A percentile compares a stretch with the other conserved stretches of the same genome.
Evolutionary conservation across 2,113 vertebrate genomes (phyloP).

Genomic region (Galbula dea): DNA sequence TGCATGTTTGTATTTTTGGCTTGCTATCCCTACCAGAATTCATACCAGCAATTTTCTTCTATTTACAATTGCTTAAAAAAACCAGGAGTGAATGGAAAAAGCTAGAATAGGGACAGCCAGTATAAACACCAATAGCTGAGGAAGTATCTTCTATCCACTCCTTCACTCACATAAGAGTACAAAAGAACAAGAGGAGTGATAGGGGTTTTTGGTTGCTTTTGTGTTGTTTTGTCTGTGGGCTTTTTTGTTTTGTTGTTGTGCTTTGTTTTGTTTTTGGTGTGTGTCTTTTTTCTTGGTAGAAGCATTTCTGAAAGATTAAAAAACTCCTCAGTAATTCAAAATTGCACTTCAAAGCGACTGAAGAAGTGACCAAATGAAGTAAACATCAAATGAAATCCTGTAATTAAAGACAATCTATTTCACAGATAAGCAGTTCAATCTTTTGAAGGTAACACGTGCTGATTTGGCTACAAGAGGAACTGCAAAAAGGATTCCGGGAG

Average conservation of each 20-base stretch:
- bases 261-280: neutral
- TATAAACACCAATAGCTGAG: neutral
- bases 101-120: neutral
- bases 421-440: neutral
- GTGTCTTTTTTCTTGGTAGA: neutral
- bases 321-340: neutral
- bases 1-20: fast-evolving
- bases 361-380: neutral
- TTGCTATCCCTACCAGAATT: neutral
- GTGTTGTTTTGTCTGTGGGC: neutral
- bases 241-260: neutral
- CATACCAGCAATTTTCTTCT: neutral
- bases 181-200: neutral
- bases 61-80: neutral
- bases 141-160: neutral
- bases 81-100: neutral
- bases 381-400: neutral
- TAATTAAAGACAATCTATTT: neutral
- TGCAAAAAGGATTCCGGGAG: neutral
- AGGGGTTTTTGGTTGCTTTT: neutral
- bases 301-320: neutral
- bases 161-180: neutral
- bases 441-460: neutral
- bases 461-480: neutral
- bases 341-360: neutral